Base-by-base conservation (phyloP, 2,888 invertebrate genomes). In the Limnephilus marmoratus region DNA sequence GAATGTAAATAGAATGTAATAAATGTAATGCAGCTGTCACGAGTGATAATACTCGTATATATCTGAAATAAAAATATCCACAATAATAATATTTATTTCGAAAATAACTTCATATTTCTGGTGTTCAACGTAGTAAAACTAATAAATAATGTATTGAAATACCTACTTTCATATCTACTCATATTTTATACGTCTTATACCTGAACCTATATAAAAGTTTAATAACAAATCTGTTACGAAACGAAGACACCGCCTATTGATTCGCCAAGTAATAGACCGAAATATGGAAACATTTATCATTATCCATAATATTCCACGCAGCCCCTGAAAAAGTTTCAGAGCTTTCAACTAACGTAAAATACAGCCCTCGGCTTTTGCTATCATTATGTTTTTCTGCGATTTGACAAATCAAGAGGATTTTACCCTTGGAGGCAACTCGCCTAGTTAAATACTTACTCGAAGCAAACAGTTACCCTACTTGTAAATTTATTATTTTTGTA, bases 331-430 rank as follows among this genome's bases (percentile, higher is more conserved):
- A 68, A 68, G 68, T 68, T 68, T 68, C n/a, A 9, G 24, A 68
- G 68, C 68, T 68, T 68, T 68, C 68, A 9, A n/a, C 68, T 0
- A 68, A 68, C 68, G 68, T 82, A 34, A 82, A 82, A 82, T 82
- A 82, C 18, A 15, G 15, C 34, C 34, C 34, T 18, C 31, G 82
- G 82, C 12, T 82, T 82, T 82, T 18, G 29, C 34, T 34, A 31
- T 34, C 15, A 31, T 24, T 34, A 15, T 82, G 5, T 82, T 82
- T 85, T 85, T 85, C 12, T n/a, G 85, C 24, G 34, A 85, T 85
- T 85, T 18, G 45, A 85, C 85, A 85, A 41, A 85, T 85, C 85
- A 85, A 37, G 85, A 24, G 34, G 41, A 37, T 85, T n/a, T 24
- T n/a, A n/a, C 85, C 85, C 85, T 45, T 11, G 24, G 68, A 41